Percentiles rank a stretch among this genome's conserved stretches.
phyloP scores from a whole-genome alignment of 2,113 vertebrate genomes.

The Thunnus thynnus region DNA sequence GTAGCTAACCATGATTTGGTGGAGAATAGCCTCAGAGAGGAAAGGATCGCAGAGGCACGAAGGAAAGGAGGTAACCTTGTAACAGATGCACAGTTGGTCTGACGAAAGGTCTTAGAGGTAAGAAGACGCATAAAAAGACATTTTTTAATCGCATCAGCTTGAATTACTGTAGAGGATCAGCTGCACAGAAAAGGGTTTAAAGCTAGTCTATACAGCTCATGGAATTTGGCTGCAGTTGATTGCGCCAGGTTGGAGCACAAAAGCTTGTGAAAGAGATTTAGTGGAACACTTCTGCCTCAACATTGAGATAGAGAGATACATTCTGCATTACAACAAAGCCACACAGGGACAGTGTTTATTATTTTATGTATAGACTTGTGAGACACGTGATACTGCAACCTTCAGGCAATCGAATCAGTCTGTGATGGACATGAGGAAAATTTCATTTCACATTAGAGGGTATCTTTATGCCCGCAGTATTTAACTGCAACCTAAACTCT shows the following conservation, averaged over 20 bases:
- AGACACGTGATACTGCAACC: not conserved
- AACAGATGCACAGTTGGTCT: slow-evolving; percentile 62
- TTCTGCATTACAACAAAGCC: slow-evolving; percentile 31
- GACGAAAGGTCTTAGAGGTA: slow-evolving; percentile 67
- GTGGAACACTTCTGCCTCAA: slow-evolving; percentile 37
- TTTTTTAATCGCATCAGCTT: slow-evolving; percentile 70
- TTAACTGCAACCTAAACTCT: not conserved
- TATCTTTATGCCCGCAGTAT: too few relatives aligned
- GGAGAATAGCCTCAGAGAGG: slow-evolving; percentile 73
- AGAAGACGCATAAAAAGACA: slow-evolving; percentile 58
- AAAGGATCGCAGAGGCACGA: slow-evolving; percentile 44
- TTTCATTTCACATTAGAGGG: too few relatives aligned
- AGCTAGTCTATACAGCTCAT: slow-evolving; percentile 47
- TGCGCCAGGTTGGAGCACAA: slow-evolving; percentile 56
- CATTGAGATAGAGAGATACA: slow-evolving; percentile 14
- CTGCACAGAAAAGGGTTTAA: slow-evolving; percentile 41
- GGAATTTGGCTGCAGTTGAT: slow-evolving; percentile 64
- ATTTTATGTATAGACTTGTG: not conserved
- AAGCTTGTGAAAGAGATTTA: slow-evolving; percentile 49
- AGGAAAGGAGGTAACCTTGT: slow-evolving; percentile 58
- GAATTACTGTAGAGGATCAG: slow-evolving; percentile 71
- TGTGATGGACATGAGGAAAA: not conserved
- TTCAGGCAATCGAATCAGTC: not conserved
- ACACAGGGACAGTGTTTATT: not conserved
- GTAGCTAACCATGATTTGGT: slow-evolving; percentile 82